phyloP scores from a whole-genome alignment of 2,888 invertebrate species.

The Schrankia costaestrigalis region DNA sequence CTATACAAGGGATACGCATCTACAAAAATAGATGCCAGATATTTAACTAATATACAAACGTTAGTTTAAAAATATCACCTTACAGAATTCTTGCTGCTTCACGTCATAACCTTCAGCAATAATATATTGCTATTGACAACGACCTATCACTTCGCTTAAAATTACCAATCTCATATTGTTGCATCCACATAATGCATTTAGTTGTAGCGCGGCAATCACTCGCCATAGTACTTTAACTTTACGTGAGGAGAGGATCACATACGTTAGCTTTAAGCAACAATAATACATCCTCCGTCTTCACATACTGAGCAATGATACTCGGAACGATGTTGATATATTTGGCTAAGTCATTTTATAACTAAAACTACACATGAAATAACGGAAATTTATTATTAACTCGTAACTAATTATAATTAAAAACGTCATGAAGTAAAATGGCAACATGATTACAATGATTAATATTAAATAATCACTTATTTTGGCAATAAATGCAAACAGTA shows the following conservation, averaged over 20 bases:
- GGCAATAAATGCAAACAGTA: constrained; percentile 35
- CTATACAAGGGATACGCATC: constrained; percentile 42
- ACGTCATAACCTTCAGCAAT: constrained; percentile 36
- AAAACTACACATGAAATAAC: constrained; percentile 28
- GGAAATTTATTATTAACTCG: constrained; percentile 30
- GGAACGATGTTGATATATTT: constrained; percentile 27
- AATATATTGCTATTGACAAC: constrained; percentile 34
- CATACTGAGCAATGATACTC: constrained; percentile 23
- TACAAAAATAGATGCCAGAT: constrained; percentile 52
- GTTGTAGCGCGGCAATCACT: constrained; percentile 9
- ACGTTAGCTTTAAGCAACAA: constrained; percentile 17
- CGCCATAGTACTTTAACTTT: constrained; percentile 5
- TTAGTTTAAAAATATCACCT: constrained; percentile 62
- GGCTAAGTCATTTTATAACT: constrained; percentile 27
- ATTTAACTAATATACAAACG: constrained; percentile 30
- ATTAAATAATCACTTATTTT: constrained; percentile 33
- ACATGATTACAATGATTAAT: constrained; percentile 40
- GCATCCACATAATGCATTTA: constrained; percentile 25
- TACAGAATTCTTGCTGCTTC: constrained; percentile 53
- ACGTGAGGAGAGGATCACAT: constrained; percentile 15
- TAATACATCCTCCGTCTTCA: constrained; percentile 11
- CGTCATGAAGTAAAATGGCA: constrained; percentile 48
- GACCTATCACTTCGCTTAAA: constrained; percentile 34
- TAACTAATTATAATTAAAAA: constrained; percentile 21
- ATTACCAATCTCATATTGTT: constrained; percentile 29